These are phyloP conservation scores for Solea senegalensis DNA, from an alignment of 2,113 vertebrate species.

Conservation along the genomic window DNA sequence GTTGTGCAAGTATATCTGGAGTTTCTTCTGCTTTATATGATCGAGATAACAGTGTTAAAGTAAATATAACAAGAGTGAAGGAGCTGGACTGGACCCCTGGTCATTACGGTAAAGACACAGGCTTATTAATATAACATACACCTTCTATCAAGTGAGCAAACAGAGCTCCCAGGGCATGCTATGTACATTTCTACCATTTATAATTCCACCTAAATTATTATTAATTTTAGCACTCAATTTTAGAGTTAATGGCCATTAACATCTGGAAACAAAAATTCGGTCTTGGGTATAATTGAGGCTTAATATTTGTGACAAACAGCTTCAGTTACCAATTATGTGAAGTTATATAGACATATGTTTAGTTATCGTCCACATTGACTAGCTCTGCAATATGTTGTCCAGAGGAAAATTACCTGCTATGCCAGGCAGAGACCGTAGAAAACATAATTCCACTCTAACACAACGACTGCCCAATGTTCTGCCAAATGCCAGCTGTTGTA, in stretches of 20 bases:
- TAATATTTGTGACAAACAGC: constrained; percentile 29
- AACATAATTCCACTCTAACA: constrained; percentile 67
- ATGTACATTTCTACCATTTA: not conserved
- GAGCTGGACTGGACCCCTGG: not conserved
- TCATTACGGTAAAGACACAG: too few species aligned
- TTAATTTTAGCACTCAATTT: constrained; percentile 5
- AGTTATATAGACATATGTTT: constrained; percentile 52
- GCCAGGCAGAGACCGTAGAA: constrained; percentile 59
- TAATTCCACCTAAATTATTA: not conserved
- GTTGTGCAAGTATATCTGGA: not conserved
- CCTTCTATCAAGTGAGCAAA: too few species aligned
- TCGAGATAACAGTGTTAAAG: not conserved
- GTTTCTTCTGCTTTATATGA: not conserved
- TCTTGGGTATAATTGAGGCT: constrained; percentile 29
- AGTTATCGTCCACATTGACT: constrained; percentile 50
- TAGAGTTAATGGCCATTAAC: constrained; percentile 19
- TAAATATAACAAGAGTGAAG: too few species aligned
- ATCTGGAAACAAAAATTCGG: constrained; percentile 22
- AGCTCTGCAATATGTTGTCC: constrained; percentile 43
- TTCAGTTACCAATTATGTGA: constrained; percentile 44
- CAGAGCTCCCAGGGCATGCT: not conserved
- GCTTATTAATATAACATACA: too few species aligned
- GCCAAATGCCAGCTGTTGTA: constrained; percentile 71
- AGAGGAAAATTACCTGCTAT: constrained; percentile 60
- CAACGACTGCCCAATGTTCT: constrained; percentile 59